Evolutionary conservation across 2,888 invertebrate species (phyloP), one percentile per base, ranked within the genome.

Genomic region (Ophioninae sp.): DNA sequence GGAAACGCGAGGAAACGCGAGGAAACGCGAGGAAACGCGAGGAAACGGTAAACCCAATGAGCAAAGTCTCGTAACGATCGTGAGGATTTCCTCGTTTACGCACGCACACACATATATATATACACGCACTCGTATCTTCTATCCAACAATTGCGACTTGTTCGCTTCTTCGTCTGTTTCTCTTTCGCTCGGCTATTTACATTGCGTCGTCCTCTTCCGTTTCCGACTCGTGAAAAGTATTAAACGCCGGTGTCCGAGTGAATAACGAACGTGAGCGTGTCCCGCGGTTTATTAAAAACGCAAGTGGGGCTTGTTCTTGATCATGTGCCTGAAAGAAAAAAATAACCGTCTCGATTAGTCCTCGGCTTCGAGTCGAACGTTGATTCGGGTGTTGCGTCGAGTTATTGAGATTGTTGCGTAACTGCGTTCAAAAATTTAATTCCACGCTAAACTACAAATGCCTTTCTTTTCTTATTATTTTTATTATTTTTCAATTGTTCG

Each of bases 251-350:
- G 79, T 73, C 73, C 82, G 79, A 64, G 61, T 41, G 44, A 57
- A 57, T 74, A 74, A 67, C 70, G 44, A 37, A 78, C 57, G 67
- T 56, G 23, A 61, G 44, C 30, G 62, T n/a, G 21, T 56, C 61
- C n/a, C 23, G 23, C 23, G 23, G 73, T 17, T 50, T 2, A 79
- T 92, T 91, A 97, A 93, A 96, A 97, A 89, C 97, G 94, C 89
- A 98, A 94, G 92, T 97, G 97, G 57, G 97, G 96, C 92, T 98
- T 98, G 93, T 96, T 95, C 93, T 98, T 97, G 93, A 97, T 94
- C 95, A 98, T 97, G 93, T 97, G 96, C 92, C 97, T 97, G 95
- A 81, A 94, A 96, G 93, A 90, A 79, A 79, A 86, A 82, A 85
- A 59, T 56, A 69, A 23, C 64, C 21, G 30, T 3, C 57, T 30